A percentile compares a stretch with the other conserved stretches of the same genome.
Conservation (phyloP, 1,140 invertebrate genomes). For the Forficula auricularia region DNA sequence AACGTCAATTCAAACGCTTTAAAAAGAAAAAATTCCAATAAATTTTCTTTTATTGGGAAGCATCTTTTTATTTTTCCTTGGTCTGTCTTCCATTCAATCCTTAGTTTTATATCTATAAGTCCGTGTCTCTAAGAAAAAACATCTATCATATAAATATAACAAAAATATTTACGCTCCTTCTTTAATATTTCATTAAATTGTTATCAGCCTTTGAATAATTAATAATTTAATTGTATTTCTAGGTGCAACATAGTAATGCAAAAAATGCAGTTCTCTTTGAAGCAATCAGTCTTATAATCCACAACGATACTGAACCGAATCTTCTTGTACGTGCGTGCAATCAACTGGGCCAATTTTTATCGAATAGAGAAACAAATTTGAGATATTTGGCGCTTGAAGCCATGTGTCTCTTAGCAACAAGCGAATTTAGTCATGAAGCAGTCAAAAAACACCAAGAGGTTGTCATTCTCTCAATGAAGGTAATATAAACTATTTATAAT, state of each 20-base stretch:
- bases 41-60: too few species aligned
- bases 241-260: constrained; percentile 94
- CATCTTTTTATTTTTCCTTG: too few species aligned
- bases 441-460: constrained; percentile 99
- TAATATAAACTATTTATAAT: constrained; percentile 19
- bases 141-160: too few species aligned
- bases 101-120: too few species aligned
- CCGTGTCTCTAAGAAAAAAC: too few species aligned
- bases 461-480: constrained; percentile 95
- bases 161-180: too few species aligned
- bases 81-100: too few species aligned
- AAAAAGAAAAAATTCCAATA: too few species aligned
- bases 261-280: constrained; percentile 99
- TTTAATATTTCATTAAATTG: too few species aligned
- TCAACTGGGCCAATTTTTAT: constrained; percentile 94
- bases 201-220: too few species aligned
- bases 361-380: constrained; percentile 96
- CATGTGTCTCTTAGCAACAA: constrained; percentile 97
- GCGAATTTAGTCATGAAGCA: constrained; percentile 98
- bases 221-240: too few species aligned
- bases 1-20: too few species aligned
- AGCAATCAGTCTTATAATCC: constrained; percentile 98
- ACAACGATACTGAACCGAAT: constrained; percentile 95
- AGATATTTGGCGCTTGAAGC: constrained; percentile 96
- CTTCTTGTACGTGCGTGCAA: constrained; percentile 95